These are phyloP conservation scores for Brachionus koreanus DNA, from an alignment of 1,140 invertebrate genomes.

Conservation along the genomic window DNA sequence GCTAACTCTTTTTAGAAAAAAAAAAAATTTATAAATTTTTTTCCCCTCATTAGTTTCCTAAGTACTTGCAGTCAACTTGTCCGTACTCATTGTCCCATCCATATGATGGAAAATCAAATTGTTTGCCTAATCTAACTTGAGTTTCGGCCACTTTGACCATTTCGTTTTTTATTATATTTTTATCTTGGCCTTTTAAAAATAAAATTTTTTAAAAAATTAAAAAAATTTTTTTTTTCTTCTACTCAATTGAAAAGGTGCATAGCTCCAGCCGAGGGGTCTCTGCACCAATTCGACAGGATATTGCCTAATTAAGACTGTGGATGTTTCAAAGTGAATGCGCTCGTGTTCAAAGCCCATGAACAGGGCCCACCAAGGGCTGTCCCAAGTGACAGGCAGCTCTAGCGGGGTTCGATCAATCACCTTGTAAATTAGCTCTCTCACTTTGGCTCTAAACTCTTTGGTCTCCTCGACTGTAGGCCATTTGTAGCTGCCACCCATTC, in stretches of 20 bases:
- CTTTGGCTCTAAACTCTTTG: slow-evolving; percentile 53
- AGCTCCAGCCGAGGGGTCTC: slow-evolving; percentile 52
- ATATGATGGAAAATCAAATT: slow-evolving; percentile 54
- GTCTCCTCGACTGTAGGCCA: slow-evolving; percentile 54
- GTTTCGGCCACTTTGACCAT: slow-evolving; percentile 48
- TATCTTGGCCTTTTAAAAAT: background rate
- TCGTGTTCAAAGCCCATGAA: slow-evolving; percentile 59
- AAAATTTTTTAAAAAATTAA: background rate
- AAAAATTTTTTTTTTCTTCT: background rate
- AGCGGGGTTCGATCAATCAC: slow-evolving; percentile 55
- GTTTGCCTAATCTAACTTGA: slow-evolving; percentile 54
- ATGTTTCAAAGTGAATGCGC: slow-evolving; percentile 57
- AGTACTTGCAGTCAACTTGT: slow-evolving; percentile 49
- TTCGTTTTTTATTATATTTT: slow-evolving; percentile 47
- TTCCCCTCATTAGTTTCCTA: background rate
- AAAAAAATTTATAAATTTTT: background rate
- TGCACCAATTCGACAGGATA: slow-evolving; percentile 52
- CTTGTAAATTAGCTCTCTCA: slow-evolving; percentile 51
- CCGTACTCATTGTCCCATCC: slow-evolving; percentile 60
- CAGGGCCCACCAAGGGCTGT: slow-evolving; percentile 55
- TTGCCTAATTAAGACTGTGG: slow-evolving; percentile 57
- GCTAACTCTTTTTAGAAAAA: slow-evolving; percentile 50
- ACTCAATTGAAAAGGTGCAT: slow-evolving; percentile 52
- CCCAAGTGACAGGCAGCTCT: slow-evolving; percentile 54
- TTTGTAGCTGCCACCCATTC: slow-evolving; percentile 55